phyloP scores from a whole-genome alignment of 2,888 invertebrate genomes.

The Drosophila pegasa region DNA sequence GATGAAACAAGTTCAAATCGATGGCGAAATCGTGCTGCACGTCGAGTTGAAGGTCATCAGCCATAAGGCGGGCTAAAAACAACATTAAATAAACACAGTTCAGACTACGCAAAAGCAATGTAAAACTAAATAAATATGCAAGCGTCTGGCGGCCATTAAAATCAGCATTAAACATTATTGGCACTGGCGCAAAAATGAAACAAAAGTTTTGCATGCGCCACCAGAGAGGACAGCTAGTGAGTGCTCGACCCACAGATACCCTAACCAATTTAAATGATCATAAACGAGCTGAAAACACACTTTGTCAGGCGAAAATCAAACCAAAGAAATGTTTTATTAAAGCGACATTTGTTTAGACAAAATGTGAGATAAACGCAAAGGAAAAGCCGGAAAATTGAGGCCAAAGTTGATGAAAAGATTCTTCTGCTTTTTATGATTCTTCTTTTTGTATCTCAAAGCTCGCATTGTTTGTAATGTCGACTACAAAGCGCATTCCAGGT shows the following conservation, averaged over 20 bases:
- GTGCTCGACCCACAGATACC: constrained; percentile 13
- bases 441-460: not conserved
- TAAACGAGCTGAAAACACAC: not conserved
- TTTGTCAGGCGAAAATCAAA: not conserved
- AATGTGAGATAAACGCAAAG: not conserved
- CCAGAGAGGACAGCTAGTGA: not conserved
- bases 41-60: constrained; percentile 58
- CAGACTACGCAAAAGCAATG: constrained; percentile 33
- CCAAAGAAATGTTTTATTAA: not conserved
- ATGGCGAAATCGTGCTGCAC: constrained; percentile 57
- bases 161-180: constrained; percentile 47
- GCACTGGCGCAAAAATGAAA: constrained; percentile 22
- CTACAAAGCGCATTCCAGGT: not conserved
- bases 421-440: not conserved
- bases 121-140: constrained; percentile 55
- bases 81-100: not conserved
- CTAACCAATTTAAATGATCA: not conserved
- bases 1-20: constrained; percentile 33
- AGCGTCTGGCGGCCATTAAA: constrained; percentile 45
- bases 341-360: not conserved
- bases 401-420: constrained; percentile 4
- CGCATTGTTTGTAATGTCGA: not conserved
- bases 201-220: constrained; percentile 18
- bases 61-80: constrained; percentile 17
- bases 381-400: constrained; percentile 1